Evolutionary conservation across 1,140 invertebrate genomes (phyloP), one percentile per base, ranked within the genome.

Genomic region (Rhizoglyphus robini): DNA sequence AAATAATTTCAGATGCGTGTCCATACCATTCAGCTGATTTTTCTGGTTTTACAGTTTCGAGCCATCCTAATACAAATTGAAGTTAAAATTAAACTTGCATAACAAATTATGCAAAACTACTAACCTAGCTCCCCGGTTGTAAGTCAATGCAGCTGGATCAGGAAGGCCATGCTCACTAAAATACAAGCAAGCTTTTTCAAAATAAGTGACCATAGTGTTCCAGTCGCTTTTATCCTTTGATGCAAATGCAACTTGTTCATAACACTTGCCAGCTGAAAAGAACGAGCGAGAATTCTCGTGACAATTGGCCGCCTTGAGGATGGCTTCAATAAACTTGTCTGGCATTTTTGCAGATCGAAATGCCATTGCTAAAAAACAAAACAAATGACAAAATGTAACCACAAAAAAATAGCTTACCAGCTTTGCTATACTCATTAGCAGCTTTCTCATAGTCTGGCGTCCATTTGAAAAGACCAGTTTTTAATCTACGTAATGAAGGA

Each of bases 381-480:
- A 63, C 38, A 64, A n/a, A n/a, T n/a, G n/a, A n/a, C n/a, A n/a
- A n/a, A n/a, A n/a, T n/a, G n/a, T n/a, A n/a, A n/a, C 54, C 27
- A 47, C 36, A 67, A 29, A 65, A 11, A 63, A 29, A 36, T 59
- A 62, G 36, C 59, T 1, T 70, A 94, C 90, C 90, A 77, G 94
- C 94, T 82, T 90, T 88, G 41, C 81, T 84, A 72, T 92, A 97
- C 75, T 94, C 89, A 72, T 90, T 88, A 4, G 89, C 90, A 60
- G 94, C 93, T 34, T 84, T 81, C 73, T 96, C 93, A 76, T 84
- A 90, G 76, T 97, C 92, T 5, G 92, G 90, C 74, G 84, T 88
- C 92, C 93, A 97, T 77, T 95, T 95, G 57, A 96, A 75, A 0
- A 96, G 75, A 11, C 84, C 85, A 48, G 88, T 91, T 79, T 96